Conservation (phyloP, 2,113 vertebrate species). For the Salvelinus sp. region DNA sequence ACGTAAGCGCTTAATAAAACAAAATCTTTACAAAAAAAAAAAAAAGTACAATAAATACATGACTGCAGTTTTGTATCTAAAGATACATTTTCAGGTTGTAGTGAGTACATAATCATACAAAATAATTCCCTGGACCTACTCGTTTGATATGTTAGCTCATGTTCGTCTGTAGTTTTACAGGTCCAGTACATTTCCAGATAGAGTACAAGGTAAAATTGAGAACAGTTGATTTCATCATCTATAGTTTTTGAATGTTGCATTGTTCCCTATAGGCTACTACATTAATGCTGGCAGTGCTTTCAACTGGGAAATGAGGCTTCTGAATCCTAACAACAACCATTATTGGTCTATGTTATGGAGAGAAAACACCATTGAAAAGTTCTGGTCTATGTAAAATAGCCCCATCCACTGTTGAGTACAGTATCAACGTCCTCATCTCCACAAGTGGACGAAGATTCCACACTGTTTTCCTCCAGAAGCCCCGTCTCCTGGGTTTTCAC, state of each 20-base stretch:
- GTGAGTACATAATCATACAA: slow-evolving; percentile 27
- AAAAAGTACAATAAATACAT: slow-evolving; percentile 59
- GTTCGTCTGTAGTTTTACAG: slow-evolving; percentile 3
- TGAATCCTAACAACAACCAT: background rate
- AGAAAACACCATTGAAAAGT: background rate
- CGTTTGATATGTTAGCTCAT: background rate
- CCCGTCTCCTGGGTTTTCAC: background rate
- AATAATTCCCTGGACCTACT: slow-evolving; percentile 40
- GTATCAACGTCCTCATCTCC: slow-evolving; percentile 9
- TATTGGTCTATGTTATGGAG: background rate
- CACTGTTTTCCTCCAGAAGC: background rate
- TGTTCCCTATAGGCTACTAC: slow-evolving; percentile 21
- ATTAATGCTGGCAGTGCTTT: slow-evolving; percentile 51
- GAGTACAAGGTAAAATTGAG: background rate
- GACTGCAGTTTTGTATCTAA: slow-evolving; percentile 40
- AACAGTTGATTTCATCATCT: background rate
- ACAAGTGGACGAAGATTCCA: background rate
- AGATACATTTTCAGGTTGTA: slow-evolving; percentile 52
- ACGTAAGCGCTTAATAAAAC: slow-evolving; percentile 16
- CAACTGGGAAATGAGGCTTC: too few species aligned
- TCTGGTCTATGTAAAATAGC: background rate
- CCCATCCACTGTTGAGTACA: background rate
- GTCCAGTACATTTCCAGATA: background rate
- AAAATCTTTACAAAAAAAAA: slow-evolving; percentile 22
- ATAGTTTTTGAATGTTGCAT: background rate